Conservation (phyloP, 1,140 invertebrate species). For the Limonius californicus region DNA sequence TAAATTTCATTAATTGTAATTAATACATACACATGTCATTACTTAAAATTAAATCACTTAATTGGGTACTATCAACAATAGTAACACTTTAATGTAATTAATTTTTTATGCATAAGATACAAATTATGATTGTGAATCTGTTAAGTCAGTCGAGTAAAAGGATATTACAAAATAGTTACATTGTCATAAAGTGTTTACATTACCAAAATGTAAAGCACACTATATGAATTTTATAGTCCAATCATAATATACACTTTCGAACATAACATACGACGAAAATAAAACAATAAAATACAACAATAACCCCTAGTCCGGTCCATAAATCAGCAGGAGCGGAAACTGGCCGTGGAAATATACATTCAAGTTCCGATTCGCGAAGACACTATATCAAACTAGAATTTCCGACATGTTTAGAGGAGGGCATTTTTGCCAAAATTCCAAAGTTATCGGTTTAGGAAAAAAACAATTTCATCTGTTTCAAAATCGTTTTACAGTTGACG, state of each 20-base stretch:
- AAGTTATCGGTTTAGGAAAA: neutral
- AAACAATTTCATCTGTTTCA: neutral
- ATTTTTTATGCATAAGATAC: no score
- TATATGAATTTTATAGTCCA: conserved; percentile 31
- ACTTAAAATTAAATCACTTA: no score
- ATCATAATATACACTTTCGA: conserved; percentile 31
- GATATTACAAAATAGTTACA: neutral
- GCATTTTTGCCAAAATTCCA: neutral
- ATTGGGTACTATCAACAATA: no score
- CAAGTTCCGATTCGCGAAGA: conserved; percentile 27
- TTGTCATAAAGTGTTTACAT: neutral
- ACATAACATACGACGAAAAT: conserved; percentile 33
- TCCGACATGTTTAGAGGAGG: conserved; percentile 20
- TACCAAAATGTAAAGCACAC: conserved; percentile 16
- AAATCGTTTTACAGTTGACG: no score
- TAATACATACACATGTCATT: no score
- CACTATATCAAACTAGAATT: conserved; percentile 29
- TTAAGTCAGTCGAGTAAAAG: no score
- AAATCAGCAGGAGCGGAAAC: conserved; percentile 29
- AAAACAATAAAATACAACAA: conserved; percentile 33
- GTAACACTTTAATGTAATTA: no score
- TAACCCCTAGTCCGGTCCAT: conserved; percentile 27
- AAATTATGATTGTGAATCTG: no score
- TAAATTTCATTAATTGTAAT: no score
- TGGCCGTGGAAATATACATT: conserved; percentile 21